Percentiles rank a stretch among this genome's conserved stretches.
These are phyloP conservation scores for Smithornis capensis DNA, from an alignment of 2,113 vertebrate genomes.

Conservation along the genomic window DNA sequence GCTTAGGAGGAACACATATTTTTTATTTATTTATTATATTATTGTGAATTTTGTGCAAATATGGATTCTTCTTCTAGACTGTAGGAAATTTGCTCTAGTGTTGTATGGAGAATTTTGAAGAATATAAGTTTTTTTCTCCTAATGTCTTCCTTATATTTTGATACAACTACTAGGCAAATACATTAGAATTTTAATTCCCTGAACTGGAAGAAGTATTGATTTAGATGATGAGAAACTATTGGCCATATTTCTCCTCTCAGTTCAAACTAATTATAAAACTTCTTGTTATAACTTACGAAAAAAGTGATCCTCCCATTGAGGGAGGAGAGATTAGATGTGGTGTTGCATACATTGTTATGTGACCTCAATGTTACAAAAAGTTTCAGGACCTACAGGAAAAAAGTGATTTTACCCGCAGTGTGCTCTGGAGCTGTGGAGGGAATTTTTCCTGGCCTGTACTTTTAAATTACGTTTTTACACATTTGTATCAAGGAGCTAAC, in stretches of 20 bases:
- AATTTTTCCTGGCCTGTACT: not conserved
- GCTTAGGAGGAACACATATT: not conserved
- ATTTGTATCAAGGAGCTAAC: not conserved
- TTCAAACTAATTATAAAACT: not conserved
- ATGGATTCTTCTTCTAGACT: not conserved
- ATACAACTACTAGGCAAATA: not conserved
- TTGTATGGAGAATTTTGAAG: not conserved
- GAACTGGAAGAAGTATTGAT: not conserved
- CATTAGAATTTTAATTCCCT: not conserved
- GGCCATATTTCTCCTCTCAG: not conserved
- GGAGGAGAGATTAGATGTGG: not conserved
- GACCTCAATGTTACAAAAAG: rapidly evolving
- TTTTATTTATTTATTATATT: not conserved
- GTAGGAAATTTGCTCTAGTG: not conserved
- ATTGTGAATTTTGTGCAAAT: not conserved
- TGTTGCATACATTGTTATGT: not conserved
- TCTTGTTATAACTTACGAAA: not conserved
- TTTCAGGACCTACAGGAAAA: not conserved
- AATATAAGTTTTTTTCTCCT: not conserved
- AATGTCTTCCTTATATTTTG: not conserved
- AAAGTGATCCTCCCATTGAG: not conserved
- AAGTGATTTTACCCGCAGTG: not conserved
- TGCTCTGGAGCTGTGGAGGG: not conserved
- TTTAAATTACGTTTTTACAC: not conserved
- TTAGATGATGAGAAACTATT: not conserved